Evolutionary conservation across 2,888 invertebrate genomes (phyloP), one percentile per base, ranked within the genome.

Genomic region (Pyralis farinalis): DNA sequence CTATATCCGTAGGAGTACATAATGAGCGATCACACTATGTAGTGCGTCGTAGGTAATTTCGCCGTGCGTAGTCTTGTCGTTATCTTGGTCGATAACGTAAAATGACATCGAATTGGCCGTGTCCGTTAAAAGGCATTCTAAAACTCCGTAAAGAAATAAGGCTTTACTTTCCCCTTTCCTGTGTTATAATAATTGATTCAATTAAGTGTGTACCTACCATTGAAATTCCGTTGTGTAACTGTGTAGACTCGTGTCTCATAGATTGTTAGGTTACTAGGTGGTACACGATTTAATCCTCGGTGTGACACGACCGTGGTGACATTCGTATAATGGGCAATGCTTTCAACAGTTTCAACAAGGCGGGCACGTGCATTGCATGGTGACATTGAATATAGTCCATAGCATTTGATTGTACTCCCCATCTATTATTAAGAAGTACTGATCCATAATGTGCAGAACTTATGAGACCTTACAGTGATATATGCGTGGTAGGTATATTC

Each of bases 11-110:
- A 54, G 44, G 66, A 58, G 61, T 62, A n/a, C n/a, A n/a, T n/a
- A 67, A 60, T 65, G 51, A 64, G 55, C 56, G 60, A 63, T 65
- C 70, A 56, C 58, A 58, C 56, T 74, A n/a, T n/a, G n/a, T n/a
- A 78, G 71, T 87, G 85, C 86, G 85, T 84, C 82, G 84, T 78
- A n/a, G n/a, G n/a, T n/a, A 85, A 75, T 80, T 83, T 77, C 57
- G 60, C 71, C 70, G 74, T 76, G 76, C 78, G 73, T 83, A 73
- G 78, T 77, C 76, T 73, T 64, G 78, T 77, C 74, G 82, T 86
- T 86, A 86, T 85, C 85, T 77, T 67, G 58, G 66, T 74, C 67
- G 79, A 74, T 83, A 80, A 71, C 70, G 68, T 58, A 57, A n/a
- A 63, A 55, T 63, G 62, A 60, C 53, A 56, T 30, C 49, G 46